Base-by-base conservation (phyloP, 2,797 vertebrate genomes). In the Manis javanica region DNA sequence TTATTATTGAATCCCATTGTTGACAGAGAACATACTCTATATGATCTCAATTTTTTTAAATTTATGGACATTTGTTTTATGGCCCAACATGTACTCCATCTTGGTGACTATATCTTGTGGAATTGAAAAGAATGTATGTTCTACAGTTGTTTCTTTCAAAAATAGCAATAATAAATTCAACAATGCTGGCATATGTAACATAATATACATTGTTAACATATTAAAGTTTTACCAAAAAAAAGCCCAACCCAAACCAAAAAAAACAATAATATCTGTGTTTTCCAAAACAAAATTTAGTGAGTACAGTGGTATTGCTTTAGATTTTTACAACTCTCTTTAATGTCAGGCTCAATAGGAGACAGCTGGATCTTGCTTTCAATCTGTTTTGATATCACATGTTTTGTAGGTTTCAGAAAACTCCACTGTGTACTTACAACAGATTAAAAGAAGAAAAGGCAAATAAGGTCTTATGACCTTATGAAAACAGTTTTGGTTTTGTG, bases 91-190 rank as follows among this genome's bases (percentile, higher is more conserved):
- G 16, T 61, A 14, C 16, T 82, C 55, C 79, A 6, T 88, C 69
- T 86, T 78, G 34, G 29, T 78, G 61, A 83, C 69, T 57, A 18
- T 63, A 64, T 91, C 37, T 68, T 89, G 37, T 66, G 18, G 15
- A 69, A 9, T 86, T 83, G 77, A 72, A 84, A 84, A 96, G 59
- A 82, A 68, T 57, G 4, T 15, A 55, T 86, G n/a, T 94, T 93
- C 51, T 81, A 14, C 51, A 42, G 3, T 63, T 42, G 19, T 74
- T 87, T 78, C 72, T 39, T 94, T 72, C 15, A 85, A 95, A 96
- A 91, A 57, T 69, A 72, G 23, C 42, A 84, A 49, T 19, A 75
- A 64, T 74, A 89, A 89, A 82, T 63, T 91, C 34, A 69, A 21
- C 68, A 74, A 78, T 72, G 21, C 75, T 63, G 88, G 34, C 7